Evolutionary conservation across 1,140 invertebrate species (phyloP), one percentile per base, ranked within the genome.

Genomic region (Leptinotarsa texana): DNA sequence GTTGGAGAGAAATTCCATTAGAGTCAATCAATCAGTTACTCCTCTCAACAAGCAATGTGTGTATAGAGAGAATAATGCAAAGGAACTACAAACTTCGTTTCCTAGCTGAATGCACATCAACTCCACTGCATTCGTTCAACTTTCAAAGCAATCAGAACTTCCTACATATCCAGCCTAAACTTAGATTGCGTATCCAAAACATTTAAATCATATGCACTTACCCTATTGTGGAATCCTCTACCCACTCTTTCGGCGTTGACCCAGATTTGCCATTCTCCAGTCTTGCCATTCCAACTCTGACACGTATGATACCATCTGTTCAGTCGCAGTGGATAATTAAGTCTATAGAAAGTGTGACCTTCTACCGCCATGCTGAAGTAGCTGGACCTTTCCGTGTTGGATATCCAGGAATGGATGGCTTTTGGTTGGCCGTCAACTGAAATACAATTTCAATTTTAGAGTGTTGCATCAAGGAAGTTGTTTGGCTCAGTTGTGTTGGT

Each of bases 261-360:
- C 93, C 93, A 95, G 71, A 94, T 90, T 86, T 94, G 93, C 93
- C 93, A 95, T 85, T 95, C 93, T 63, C 93, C 93, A 13, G 93
- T 93, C 80, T 91, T 92, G 33, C 93, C 93, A 83, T 94, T 95
- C 93, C 93, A 95, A 71, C 93, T 94, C 79, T 93, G 91, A 81
- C 93, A 95, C 15, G 92, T 90, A 84, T 95, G 93, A 85, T 94
- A 94, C 93, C 93, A 95, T 83, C 91, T 89, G 85, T 93, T 92
- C 78, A 94, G 86, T 79, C 92, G 89, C 68, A 94, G 82, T 17
- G 93, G 93, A 85, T 95, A 95, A 84, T 94, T 95, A 48, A 95
- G 87, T 79, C 93, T 89, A 86, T 92, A 95, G 82, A 94, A 89
- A 75, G 92, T 94, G 80, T 95, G 93, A 21, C 93, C 93, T 81